These are phyloP conservation scores for Mercenaria mercenaria DNA, from an alignment of 1,140 invertebrate genomes.

Conservation along the genomic window DNA sequence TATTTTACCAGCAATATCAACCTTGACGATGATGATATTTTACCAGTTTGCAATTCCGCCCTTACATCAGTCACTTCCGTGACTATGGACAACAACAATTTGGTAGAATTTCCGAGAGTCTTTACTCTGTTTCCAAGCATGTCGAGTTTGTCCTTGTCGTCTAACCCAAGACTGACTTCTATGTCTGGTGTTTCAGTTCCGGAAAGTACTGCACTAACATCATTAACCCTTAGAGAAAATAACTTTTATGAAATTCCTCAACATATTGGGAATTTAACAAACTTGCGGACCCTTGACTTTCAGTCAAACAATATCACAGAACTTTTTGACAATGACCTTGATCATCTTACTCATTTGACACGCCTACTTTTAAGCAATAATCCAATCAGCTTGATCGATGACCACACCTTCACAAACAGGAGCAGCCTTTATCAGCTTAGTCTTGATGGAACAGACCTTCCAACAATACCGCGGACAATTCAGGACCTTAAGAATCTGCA, in stretches of 20 bases:
- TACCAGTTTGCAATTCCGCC: neutral
- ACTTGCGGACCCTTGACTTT: neutral
- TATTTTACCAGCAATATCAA: slow-evolving; percentile 16
- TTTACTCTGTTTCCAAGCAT: neutral
- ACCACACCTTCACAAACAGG: neutral
- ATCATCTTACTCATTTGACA: slow-evolving; percentile 5
- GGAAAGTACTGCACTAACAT: neutral
- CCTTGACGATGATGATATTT: neutral
- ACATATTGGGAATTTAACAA: slow-evolving; percentile 6
- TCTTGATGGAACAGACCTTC: neutral
- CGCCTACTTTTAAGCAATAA: slow-evolving; percentile 20
- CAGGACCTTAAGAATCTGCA: slow-evolving; percentile 3
- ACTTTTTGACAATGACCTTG: slow-evolving; percentile 7
- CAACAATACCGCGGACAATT: neutral
- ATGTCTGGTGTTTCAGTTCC: neutral
- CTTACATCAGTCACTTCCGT: neutral
- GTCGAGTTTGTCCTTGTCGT: neutral
- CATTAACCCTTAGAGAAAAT: neutral
- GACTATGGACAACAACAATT: neutral
- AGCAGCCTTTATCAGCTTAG: neutral
- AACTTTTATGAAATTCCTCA: neutral
- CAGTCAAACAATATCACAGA: slow-evolving; percentile 14
- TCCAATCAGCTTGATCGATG: neutral
- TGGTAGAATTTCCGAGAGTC: neutral
- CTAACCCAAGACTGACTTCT: neutral